Base-by-base conservation (phyloP, 2,797 vertebrate genomes). In the Lagorchestes hirsutus region DNA sequence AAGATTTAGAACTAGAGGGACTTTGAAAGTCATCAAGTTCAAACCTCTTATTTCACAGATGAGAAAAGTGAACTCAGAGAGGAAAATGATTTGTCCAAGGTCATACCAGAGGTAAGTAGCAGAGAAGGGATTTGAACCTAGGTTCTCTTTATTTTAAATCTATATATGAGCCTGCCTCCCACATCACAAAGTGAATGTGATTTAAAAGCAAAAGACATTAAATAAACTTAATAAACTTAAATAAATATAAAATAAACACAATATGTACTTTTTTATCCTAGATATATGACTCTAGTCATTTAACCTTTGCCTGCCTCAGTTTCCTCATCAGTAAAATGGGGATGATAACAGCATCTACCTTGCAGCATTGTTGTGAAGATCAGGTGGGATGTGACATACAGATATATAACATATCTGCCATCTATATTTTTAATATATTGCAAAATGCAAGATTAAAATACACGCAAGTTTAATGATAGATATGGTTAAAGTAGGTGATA, bases 401-500 rank as follows among this genome's bases (percentile, higher is more conserved):
- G 74, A 87, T 12, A 46, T 27, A 87, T 87, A 74, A 46, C 22
- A 27, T 46, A 50, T 46, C 22, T 27, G 40, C 74, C 46, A 24
- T 24, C 46, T 46, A 82, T 46, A 82, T 74, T 74, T 74, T 74
- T 16, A 10, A 82, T 18, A 40, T 74, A 8, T 74, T 40, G n/a
- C 34, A 40, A 74, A 82, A 82, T 82, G 18, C 40, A 50, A 50
- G 22, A 50, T 87, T 46, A 87, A 87, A 87, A 50, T 87, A 87
- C 40, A 3, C 50, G 9, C 22, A 87, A 87, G 24, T 50, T 3
- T 87, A 46, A 91, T 96, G 94, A 94, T 34, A 96, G 97, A 93
- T 96, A 94, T 97, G 24, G 22, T 98, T 67, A 93, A 97, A 98
- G 94, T 0, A 96, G 3, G 29, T 97, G 98, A 97, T 94, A 97